These are phyloP conservation scores for Drosophila equinoxialis DNA, from an alignment of 1,140 invertebrate genomes.

Conservation along the genomic window DNA sequence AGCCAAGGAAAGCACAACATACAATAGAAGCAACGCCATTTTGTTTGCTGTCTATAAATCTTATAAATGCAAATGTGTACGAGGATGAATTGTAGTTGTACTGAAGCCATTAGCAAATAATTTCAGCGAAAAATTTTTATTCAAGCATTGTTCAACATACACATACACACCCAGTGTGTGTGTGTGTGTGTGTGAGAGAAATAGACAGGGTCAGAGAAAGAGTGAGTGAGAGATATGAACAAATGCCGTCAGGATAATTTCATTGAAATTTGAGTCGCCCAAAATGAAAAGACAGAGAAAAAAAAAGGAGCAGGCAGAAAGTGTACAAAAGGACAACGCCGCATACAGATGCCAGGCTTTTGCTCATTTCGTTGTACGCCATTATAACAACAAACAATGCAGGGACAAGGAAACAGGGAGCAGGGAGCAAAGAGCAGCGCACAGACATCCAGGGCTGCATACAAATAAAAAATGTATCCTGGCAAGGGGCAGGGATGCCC, in stretches of 20 bases:
- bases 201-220: background rate
- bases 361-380: slow-evolving; percentile 58
- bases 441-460: slow-evolving; percentile 1
- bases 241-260: slow-evolving; percentile 81
- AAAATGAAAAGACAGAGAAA: slow-evolving; percentile 7
- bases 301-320: slow-evolving; percentile 70
- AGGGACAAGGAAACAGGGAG: slow-evolving; percentile 27
- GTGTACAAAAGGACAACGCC: slow-evolving; percentile 73
- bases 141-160: slow-evolving; percentile 60
- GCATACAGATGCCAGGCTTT: slow-evolving; percentile 77
- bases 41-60: slow-evolving; percentile 71
- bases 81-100: slow-evolving; percentile 39
- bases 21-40: slow-evolving; percentile 53
- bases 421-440: slow-evolving; percentile 10
- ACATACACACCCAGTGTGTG: slow-evolving; percentile 28
- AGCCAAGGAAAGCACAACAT: slow-evolving; percentile 21
- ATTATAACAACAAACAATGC: slow-evolving; percentile 78
- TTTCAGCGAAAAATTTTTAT: slow-evolving; percentile 75
- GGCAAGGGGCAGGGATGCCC: slow-evolving; percentile 12
- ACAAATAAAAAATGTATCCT: background rate
- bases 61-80: slow-evolving; percentile 76
- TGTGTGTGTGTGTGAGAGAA: too few relatives aligned
- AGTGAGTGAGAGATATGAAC: slow-evolving; percentile 21
- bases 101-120: slow-evolving; percentile 77
- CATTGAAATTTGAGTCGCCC: slow-evolving; percentile 81